phyloP scores from a whole-genome alignment of 2,797 vertebrate genomes.

The Borostomias antarcticus region DNA sequence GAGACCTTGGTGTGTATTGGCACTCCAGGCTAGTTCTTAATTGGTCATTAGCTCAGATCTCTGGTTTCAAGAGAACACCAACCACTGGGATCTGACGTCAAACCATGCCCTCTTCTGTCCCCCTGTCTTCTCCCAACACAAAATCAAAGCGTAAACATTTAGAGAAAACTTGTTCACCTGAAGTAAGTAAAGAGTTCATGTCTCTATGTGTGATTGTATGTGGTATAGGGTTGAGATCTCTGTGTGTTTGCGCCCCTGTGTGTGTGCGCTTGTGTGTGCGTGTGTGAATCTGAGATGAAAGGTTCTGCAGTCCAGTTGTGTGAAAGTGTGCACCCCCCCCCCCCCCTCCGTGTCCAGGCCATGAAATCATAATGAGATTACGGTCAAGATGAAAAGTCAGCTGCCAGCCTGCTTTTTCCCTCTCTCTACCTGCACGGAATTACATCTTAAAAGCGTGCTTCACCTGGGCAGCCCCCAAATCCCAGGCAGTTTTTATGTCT shows the following conservation, averaged over 20 bases:
- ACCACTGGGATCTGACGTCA: no score
- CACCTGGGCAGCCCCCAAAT: constrained; percentile 50
- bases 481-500: constrained; percentile 31
- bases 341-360: constrained; percentile 44
- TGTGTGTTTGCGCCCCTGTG: neutral
- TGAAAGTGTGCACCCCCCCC: constrained; percentile 20
- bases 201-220: no score
- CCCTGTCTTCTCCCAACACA: no score
- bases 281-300: neutral
- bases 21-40: constrained; percentile 40
- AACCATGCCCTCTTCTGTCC: no score
- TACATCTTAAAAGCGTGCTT: constrained; percentile 42
- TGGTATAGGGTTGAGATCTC: no score
- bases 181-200: no score
- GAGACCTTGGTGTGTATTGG: constrained; percentile 29
- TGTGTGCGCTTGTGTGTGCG: neutral
- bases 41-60: constrained; percentile 45
- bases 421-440: constrained; percentile 43
- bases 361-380: constrained; percentile 65
- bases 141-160: no score
- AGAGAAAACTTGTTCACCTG: no score
- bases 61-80: neutral
- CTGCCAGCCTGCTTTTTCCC: constrained; percentile 29
- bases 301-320: no score
- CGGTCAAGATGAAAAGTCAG: constrained; percentile 56